Percentiles rank a stretch among this genome's conserved stretches.
Evolutionary conservation across 2,888 invertebrate genomes (phyloP).

Genomic region (Ectropis crepuscularia): DNA sequence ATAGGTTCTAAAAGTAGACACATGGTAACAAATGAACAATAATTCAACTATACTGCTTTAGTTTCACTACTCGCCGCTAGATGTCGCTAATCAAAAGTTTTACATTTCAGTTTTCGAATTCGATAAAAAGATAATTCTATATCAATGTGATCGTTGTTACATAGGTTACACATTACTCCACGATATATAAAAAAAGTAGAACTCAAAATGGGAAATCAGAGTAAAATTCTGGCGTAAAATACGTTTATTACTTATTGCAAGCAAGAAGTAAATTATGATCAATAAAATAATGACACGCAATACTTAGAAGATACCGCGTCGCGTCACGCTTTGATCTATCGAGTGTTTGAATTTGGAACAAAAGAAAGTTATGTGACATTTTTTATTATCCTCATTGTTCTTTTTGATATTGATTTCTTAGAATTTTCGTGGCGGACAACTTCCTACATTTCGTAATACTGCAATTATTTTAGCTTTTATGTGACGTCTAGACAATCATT

Average conservation of each 20-base stretch:
- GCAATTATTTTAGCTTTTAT: no score
- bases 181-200: slow-evolving; percentile 21
- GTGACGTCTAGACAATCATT: no score
- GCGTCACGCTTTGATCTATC: slow-evolving; percentile 41
- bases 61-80: slow-evolving; percentile 52
- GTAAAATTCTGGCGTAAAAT: slow-evolving; percentile 19
- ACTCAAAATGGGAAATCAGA: slow-evolving; percentile 20
- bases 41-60: slow-evolving; percentile 1
- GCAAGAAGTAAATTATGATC: slow-evolving; percentile 43
- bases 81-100: slow-evolving; percentile 42
- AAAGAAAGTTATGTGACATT: slow-evolving; percentile 38
- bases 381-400: slow-evolving; percentile 33
- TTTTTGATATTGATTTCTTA: slow-evolving; percentile 32
- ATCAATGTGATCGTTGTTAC: neutral
- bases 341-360: slow-evolving; percentile 35
- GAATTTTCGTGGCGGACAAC: neutral
- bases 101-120: neutral
- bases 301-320: slow-evolving; percentile 35
- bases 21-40: neutral
- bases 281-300: slow-evolving; percentile 52
- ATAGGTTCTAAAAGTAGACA: neutral
- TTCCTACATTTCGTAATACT: neutral
- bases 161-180: neutral
- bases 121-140: no score
- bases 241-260: slow-evolving; percentile 41